A percentile compares a stretch with the other conserved stretches of the same genome.
Evolutionary conservation across 2,797 vertebrate genomes (phyloP).

Genomic region (Lepilemur septentrionalis): DNA sequence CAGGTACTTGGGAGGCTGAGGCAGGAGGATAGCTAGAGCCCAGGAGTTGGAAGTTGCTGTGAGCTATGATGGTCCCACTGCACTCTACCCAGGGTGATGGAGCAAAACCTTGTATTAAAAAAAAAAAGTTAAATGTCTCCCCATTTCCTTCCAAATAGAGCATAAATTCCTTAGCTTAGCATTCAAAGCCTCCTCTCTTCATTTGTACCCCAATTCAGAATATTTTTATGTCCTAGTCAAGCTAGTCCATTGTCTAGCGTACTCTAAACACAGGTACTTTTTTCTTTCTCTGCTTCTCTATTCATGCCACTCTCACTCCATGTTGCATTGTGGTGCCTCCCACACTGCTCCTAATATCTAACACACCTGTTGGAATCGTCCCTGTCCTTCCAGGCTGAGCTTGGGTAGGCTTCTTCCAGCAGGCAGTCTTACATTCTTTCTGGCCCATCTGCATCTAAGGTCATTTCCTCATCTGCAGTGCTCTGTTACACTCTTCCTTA

Average conservation of each 20-base stretch:
- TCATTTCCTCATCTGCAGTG: background rate
- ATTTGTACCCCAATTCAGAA: background rate
- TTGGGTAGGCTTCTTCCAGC: background rate
- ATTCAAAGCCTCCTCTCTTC: background rate
- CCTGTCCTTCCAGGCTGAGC: background rate
- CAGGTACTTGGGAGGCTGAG: too few species aligned
- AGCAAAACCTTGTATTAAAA: too few species aligned
- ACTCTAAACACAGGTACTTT: background rate
- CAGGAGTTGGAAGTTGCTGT: too few species aligned
- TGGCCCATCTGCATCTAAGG: background rate
- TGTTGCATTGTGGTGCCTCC: background rate
- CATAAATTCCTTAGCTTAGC: background rate
- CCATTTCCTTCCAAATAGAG: background rate
- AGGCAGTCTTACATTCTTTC: background rate
- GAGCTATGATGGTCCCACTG: too few species aligned
- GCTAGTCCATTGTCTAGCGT: background rate
- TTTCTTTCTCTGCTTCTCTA: background rate
- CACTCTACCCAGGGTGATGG: too few species aligned
- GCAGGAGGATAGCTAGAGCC: too few species aligned
- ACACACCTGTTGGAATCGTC: background rate
- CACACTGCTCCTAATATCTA: background rate
- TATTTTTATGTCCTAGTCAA: background rate
- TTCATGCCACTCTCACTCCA: background rate
- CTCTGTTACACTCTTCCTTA: background rate
- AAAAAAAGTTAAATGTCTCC: background rate